Evolutionary conservation across 2,113 vertebrate genomes (phyloP), one percentile per base, ranked within the genome.

Genomic region (Hippocampus zosterae): DNA sequence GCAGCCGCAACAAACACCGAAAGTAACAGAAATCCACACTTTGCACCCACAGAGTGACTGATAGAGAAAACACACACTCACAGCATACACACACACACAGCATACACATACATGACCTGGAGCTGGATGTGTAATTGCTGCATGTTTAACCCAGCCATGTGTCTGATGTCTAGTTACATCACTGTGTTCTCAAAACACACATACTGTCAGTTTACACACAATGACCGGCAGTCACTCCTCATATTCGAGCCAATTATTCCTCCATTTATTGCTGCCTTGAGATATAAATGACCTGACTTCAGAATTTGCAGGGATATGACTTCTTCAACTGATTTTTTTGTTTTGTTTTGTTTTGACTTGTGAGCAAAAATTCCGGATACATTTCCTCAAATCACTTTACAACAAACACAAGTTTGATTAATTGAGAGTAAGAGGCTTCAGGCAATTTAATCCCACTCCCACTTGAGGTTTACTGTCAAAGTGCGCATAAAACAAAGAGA

Each of bases 71-170:
- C 29, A 29, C 29, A 29, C 29, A 29, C 27, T 27, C 25, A 27
- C 25, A 27, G 25, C 25, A 27, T 27, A 27, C 27, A 29, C 33
- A 37, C 33, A 37, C 76, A 79, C 75, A 78, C 72, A 76, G 77
- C 75, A 87, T 40, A 69, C 69, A 75, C 75, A 87, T 40, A 69
- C 69, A 76, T 86, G 83, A 88, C 86, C 85, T 69, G 81, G 70
- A 87, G 90, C 77, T 85, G 76, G 80, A 75, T 78, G 71, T 81
- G 88, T 92, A 91, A 92, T 90, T 88, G 88, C 77, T 72, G 83
- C 78, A 82, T 89, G 85, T 93, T 92, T 91, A 91, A 89, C 85
- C 81, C 88, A 80, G 84, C 84, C 85, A 81, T 90, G 86, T 87
- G 89, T 85, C 73, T 78, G 74, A 85, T 88, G 90, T 90, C 91